phyloP scores from a whole-genome alignment of 2,888 invertebrate species.

The Chrysopilus asiliformis region DNA sequence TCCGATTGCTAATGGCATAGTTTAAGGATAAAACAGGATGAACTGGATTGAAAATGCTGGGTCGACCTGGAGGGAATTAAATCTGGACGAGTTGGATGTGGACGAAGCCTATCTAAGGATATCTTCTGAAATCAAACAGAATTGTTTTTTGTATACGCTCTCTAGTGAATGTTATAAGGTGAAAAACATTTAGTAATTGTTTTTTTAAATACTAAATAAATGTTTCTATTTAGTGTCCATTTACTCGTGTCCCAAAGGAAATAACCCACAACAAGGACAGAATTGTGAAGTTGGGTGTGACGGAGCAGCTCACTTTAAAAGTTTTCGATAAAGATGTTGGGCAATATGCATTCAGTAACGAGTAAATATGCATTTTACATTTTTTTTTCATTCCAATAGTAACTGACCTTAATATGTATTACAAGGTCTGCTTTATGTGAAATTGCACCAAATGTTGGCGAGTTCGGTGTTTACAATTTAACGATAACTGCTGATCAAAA shows the following conservation, averaged over 20 bases:
- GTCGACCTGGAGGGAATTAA: constrained; percentile 42
- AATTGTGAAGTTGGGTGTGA: constrained; percentile 39
- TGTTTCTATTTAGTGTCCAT: constrained; percentile 46
- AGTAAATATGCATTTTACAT: constrained; percentile 18
- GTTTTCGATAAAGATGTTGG: constrained; percentile 40
- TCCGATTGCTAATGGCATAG: no score
- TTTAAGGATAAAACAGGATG: no score
- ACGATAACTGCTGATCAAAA: constrained; percentile 37
- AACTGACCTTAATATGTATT: constrained; percentile 8
- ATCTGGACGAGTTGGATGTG: constrained; percentile 44
- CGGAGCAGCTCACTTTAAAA: constrained; percentile 42
- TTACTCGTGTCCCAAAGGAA: constrained; percentile 39
- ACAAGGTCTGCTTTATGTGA: constrained; percentile 47
- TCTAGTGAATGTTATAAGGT: constrained; percentile 60
- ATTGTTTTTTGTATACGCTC: constrained; percentile 47
- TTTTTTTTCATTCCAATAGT: not conserved
- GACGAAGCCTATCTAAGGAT: constrained; percentile 53
- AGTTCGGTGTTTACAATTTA: constrained; percentile 61
- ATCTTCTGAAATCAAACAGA: constrained; percentile 24
- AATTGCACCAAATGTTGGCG: constrained; percentile 43
- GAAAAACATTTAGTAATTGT: constrained; percentile 21
- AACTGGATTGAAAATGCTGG: constrained; percentile 45
- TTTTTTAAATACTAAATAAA: not conserved
- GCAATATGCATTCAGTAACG: constrained; percentile 35
- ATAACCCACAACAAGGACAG: constrained; percentile 21